Evolutionary conservation across 2,113 vertebrate genomes (phyloP).

Genomic region (Anhinga rufa): DNA sequence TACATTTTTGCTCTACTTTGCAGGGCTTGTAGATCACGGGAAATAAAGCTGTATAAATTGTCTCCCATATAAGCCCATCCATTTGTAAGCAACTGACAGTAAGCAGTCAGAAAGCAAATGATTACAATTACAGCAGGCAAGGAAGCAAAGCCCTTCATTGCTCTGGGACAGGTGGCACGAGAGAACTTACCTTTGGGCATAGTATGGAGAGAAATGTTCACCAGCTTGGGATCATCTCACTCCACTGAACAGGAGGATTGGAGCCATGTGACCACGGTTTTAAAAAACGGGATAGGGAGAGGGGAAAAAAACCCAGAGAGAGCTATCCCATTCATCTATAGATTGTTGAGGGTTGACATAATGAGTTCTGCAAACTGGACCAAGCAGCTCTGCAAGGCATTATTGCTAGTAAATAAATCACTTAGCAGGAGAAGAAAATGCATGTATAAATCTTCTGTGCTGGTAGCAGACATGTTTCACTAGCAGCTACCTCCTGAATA

Average conservation of each 20-base stretch:
- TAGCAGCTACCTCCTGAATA: slow-evolving; percentile 39
- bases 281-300: not conserved
- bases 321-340: slow-evolving; percentile 3
- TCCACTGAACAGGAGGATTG: not conserved
- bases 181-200: slow-evolving; percentile 17
- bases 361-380: slow-evolving; percentile 62
- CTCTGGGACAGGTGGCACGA: not conserved
- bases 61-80: not conserved
- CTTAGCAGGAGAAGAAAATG: slow-evolving; percentile 59
- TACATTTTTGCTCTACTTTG: not conserved
- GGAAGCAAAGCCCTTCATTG: not conserved
- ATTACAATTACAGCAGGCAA: not conserved
- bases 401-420: slow-evolving; percentile 68
- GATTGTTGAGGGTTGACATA: slow-evolving; percentile 51
- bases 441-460: slow-evolving; percentile 54
- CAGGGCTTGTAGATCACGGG: not conserved
- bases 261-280: not conserved
- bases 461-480: slow-evolving; percentile 49
- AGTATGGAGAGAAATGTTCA: not conserved
- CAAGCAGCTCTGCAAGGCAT: slow-evolving; percentile 47
- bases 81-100: not conserved
- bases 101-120: not conserved
- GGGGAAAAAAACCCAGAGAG: not conserved
- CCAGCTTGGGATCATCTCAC: not conserved
- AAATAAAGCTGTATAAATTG: not conserved